These are phyloP conservation scores for Somateria mollissima DNA, from an alignment of 2,797 vertebrate genomes.

Conservation along the genomic window DNA sequence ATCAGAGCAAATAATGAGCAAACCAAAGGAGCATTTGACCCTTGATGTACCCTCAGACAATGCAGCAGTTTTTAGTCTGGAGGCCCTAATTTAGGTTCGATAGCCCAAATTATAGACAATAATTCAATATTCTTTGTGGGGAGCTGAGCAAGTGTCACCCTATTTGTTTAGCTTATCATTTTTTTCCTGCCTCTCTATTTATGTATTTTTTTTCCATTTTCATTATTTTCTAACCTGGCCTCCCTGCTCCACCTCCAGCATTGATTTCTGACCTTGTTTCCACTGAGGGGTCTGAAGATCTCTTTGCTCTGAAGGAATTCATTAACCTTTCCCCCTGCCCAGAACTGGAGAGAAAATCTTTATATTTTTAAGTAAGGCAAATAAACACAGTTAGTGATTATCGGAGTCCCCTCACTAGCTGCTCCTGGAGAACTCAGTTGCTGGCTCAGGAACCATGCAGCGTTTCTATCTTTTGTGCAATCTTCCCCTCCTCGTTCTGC, in stretches of 20 bases:
- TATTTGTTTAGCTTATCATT: constrained; percentile 26
- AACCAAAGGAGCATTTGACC: constrained; percentile 77
- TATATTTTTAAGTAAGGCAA: constrained; percentile 70
- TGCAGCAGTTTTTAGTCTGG: constrained; percentile 45
- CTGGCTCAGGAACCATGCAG: background rate
- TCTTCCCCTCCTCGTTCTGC: background rate
- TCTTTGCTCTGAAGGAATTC: constrained; percentile 68
- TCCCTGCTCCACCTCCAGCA: constrained; percentile 61
- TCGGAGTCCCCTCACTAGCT: background rate
- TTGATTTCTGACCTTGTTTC: constrained; percentile 68
- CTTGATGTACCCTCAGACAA: constrained; percentile 67
- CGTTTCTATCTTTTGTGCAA: background rate
- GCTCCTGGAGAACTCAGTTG: background rate
- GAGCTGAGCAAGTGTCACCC: constrained; percentile 24
- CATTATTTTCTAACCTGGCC: constrained; percentile 49
- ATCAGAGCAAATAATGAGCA: constrained; percentile 77
- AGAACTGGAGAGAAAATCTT: constrained; percentile 62
- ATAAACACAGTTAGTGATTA: constrained; percentile 34
- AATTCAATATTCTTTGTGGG: constrained; percentile 64
- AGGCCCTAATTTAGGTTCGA: constrained; percentile 60
- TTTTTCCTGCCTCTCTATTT: constrained; percentile 25
- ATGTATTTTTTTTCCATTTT: background rate
- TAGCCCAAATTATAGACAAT: constrained; percentile 70
- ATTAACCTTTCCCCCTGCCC: constrained; percentile 70
- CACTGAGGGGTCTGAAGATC: constrained; percentile 53